A percentile compares a stretch with the other conserved stretches of the same genome.
Conservation (phyloP, 2,888 invertebrate genomes). For the Esperia sulphurella region DNA sequence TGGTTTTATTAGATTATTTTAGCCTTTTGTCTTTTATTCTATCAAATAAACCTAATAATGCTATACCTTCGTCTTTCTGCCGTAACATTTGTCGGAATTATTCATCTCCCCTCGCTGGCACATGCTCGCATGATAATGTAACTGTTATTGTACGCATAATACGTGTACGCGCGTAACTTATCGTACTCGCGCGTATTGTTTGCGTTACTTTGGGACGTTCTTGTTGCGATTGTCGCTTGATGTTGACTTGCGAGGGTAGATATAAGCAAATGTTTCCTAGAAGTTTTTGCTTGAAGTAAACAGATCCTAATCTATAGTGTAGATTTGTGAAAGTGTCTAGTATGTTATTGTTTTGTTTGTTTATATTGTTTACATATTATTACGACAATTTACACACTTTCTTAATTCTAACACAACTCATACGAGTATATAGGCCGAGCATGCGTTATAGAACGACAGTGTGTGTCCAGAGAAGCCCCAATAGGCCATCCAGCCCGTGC, state of each 20-base stretch:
- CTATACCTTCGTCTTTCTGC: not conserved
- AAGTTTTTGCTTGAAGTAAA: too few species aligned
- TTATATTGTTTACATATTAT: too few species aligned
- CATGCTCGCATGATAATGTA: conserved; percentile 30
- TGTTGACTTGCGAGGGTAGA: not conserved
- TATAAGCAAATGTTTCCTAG: not conserved
- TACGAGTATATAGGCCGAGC: too few species aligned
- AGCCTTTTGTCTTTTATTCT: not conserved
- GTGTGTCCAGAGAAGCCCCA: too few species aligned
- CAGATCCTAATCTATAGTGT: too few species aligned
- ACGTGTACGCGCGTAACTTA: conserved; percentile 26
- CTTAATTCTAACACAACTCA: too few species aligned
- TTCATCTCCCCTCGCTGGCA: conserved; percentile 19
- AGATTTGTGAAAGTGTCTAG: too few species aligned
- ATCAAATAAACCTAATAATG: not conserved
- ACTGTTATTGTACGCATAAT: conserved; percentile 36
- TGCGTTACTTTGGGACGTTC: not conserved
- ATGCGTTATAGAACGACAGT: too few species aligned
- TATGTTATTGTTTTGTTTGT: too few species aligned
- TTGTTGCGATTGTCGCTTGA: not conserved
- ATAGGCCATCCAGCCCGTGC: too few species aligned
- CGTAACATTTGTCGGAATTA: conserved; percentile 13
- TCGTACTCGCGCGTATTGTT: not conserved
- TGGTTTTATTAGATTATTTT: too few species aligned
- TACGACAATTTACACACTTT: too few species aligned